Conservation (phyloP, 35 echinoderm and acorn worm genomes). For the Acanthaster planci region DNA sequence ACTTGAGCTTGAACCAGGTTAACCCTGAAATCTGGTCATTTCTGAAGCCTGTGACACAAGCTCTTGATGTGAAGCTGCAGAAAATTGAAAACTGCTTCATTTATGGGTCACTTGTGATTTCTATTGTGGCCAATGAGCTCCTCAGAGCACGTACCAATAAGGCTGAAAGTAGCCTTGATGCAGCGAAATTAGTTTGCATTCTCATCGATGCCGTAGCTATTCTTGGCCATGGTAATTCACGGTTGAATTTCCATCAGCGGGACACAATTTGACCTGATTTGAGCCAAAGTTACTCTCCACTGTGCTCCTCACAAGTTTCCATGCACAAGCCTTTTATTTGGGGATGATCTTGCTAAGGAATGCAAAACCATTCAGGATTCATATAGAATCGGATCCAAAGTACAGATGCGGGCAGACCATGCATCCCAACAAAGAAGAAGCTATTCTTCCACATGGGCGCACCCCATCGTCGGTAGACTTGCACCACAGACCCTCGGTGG, state of each 20-base stretch:
- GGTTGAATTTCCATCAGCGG: neutral
- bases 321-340: neutral
- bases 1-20: too few relatives aligned
- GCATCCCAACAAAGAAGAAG: neutral
- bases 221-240: neutral
- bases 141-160: neutral
- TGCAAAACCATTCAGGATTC: slow-evolving; percentile 2
- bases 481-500: neutral
- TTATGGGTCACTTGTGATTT: too few relatives aligned
- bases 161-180: neutral
- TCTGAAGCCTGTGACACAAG: too few relatives aligned
- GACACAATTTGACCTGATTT: neutral
- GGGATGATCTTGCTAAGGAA: neutral
- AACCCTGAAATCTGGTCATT: too few relatives aligned
- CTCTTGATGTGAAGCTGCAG: too few relatives aligned
- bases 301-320: slow-evolving; percentile 5
- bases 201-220: neutral
- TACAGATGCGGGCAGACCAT: neutral
- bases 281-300: neutral
- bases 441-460: too few relatives aligned
- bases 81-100: too few relatives aligned
- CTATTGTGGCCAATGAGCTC: neutral
- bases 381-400: neutral
- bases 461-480: neutral
- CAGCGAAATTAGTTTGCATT: neutral